phyloP scores from a whole-genome alignment of 2,888 invertebrate species.

The Kuschelorhynchus macadamiae region DNA sequence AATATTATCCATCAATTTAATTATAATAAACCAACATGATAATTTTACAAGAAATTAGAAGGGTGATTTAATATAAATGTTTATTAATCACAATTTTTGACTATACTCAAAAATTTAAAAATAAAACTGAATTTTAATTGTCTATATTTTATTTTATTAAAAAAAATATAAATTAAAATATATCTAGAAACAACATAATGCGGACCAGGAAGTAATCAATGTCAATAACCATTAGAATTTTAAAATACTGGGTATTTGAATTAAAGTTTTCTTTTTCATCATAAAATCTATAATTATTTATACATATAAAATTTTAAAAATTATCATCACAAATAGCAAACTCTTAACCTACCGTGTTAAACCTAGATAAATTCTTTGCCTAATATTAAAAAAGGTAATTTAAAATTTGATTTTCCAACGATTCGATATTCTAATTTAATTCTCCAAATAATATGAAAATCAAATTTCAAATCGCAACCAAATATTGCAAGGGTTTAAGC shows the following conservation, averaged over 20 bases:
- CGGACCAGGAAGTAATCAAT: slow-evolving; percentile 53
- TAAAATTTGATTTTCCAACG: slow-evolving; percentile 28
- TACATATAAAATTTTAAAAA: slow-evolving; percentile 63
- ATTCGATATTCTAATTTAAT: slow-evolving; percentile 7
- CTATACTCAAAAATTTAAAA: too few relatives aligned
- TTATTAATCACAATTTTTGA: too few relatives aligned
- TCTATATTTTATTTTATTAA: too few relatives aligned
- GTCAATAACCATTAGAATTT: slow-evolving; percentile 52
- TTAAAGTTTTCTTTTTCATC: slow-evolving; percentile 56
- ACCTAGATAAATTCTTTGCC: slow-evolving; percentile 50
- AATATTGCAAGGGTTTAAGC: slow-evolving; percentile 39
- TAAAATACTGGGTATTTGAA: slow-evolving; percentile 65
- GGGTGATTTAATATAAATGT: too few relatives aligned
- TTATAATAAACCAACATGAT: too few relatives aligned
- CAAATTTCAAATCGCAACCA: slow-evolving; percentile 30
- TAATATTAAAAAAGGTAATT: slow-evolving; percentile 24
- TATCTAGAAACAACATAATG: slow-evolving; percentile 1
- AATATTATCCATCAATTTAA: too few relatives aligned
- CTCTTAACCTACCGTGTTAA: slow-evolving; percentile 52
- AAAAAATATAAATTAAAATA: too few relatives aligned
- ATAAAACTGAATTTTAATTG: slow-evolving; percentile 2
- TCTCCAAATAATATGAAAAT: slow-evolving; percentile 10
- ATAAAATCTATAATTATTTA: slow-evolving; percentile 60
- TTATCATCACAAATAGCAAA: slow-evolving; percentile 65
- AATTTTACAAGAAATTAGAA: too few relatives aligned